Evolutionary conservation across 1,140 invertebrate genomes (phyloP).

Genomic region (Tribolium castaneum): DNA sequence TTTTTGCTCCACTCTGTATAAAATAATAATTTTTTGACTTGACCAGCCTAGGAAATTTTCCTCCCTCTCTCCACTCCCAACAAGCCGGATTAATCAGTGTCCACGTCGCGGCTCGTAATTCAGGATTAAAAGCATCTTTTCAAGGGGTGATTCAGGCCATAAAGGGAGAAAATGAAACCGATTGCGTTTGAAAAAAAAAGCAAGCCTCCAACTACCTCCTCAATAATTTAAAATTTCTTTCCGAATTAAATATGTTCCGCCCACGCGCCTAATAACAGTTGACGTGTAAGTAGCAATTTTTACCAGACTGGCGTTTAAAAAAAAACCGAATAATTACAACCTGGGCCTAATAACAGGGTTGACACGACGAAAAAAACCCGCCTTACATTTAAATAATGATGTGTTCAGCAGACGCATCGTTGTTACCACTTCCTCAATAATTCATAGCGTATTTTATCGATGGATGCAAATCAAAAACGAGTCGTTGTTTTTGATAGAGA

Average conservation of each 20-base stretch:
- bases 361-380: conserved; percentile 8
- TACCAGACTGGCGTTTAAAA: not conserved
- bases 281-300: conserved; percentile 15
- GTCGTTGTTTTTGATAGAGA: conserved; percentile 51
- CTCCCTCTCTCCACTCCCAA: not conserved
- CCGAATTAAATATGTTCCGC: not conserved
- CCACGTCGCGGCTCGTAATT: not conserved
- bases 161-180: conserved; percentile 21
- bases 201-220: not conserved
- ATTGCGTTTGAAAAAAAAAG: not conserved
- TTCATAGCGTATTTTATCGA: conserved; percentile 48
- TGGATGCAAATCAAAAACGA: conserved; percentile 51
- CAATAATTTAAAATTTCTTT: conserved; percentile 7
- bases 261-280: conserved; percentile 5
- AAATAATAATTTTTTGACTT: too few species aligned
- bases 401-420: conserved; percentile 23
- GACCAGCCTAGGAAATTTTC: too few species aligned
- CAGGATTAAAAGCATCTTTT: not conserved
- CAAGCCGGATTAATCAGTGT: conserved; percentile 1
- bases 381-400: conserved; percentile 31
- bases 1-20: too few species aligned
- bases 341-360: not conserved
- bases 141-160: not conserved
- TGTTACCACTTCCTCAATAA: conserved; percentile 45
- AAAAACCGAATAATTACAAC: not conserved